Conservation (phyloP, 2,113 vertebrate species). For the Ciconia stormi region DNA sequence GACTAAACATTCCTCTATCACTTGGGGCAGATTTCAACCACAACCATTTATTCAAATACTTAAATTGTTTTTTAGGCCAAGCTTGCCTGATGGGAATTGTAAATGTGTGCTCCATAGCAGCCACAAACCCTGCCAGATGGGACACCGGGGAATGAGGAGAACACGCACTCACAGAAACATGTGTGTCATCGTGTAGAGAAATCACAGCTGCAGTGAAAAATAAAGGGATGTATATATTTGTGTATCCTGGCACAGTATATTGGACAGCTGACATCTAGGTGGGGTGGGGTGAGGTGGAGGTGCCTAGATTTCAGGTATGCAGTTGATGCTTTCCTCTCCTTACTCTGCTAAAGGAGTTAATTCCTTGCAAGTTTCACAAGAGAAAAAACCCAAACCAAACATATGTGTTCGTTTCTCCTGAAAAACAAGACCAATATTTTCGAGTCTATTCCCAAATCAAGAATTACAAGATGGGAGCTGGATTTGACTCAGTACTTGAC, state of each 20-base stretch:
- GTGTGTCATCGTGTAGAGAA: neutral
- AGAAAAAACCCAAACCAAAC: neutral
- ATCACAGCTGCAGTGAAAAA: conserved; percentile 1
- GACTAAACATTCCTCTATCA: conserved; percentile 36
- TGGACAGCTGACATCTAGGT: neutral
- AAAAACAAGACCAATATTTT: neutral
- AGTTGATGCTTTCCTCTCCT: neutral
- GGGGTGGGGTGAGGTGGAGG: neutral
- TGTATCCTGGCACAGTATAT: neutral
- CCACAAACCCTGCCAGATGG: conserved; percentile 27
- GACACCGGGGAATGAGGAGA: neutral
- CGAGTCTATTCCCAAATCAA: neutral
- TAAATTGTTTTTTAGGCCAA: conserved; percentile 19
- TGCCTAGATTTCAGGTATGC: neutral
- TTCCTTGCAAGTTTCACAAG: neutral
- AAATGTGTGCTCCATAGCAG: conserved; percentile 25
- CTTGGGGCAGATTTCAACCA: conserved; percentile 29
- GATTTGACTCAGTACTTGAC: neutral
- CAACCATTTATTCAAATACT: conserved; percentile 40
- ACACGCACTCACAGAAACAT: neutral
- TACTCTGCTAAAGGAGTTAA: neutral
- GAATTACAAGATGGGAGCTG: neutral
- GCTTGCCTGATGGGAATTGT: conserved; percentile 35
- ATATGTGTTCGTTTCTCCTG: neutral
- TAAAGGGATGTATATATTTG: neutral